Evolutionary conservation across 1,140 invertebrate species (phyloP).

Genomic region (Heliconius hermathena): DNA sequence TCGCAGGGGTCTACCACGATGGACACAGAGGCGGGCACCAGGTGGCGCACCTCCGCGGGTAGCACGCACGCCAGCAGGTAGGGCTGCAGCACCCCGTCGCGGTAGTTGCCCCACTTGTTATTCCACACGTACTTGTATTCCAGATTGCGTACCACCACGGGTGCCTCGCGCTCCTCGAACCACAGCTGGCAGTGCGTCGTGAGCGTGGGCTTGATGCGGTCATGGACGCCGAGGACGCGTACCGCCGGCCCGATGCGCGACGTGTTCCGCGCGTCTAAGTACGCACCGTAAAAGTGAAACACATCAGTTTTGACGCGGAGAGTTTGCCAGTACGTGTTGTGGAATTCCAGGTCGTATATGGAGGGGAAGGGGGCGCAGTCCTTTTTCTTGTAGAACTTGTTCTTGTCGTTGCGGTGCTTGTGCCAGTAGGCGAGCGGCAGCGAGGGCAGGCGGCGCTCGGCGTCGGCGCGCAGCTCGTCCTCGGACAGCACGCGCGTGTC

Average conservation of each 20-base stretch:
- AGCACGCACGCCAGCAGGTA: conserved; percentile 95
- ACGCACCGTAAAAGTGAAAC: conserved; percentile 94
- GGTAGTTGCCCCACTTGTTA: conserved; percentile 96
- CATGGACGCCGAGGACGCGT: conserved; percentile 94
- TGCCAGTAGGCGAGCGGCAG: conserved; percentile 93
- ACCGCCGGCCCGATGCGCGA: conserved; percentile 91
- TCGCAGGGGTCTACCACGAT: conserved; percentile 93
- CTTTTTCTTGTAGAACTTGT: conserved; percentile 87
- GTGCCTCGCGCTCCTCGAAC: conserved; percentile 92
- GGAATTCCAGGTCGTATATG: conserved; percentile 94
- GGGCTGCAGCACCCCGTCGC: conserved; percentile 94
- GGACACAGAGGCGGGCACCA: conserved; percentile 92
- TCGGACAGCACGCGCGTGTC: conserved; percentile 87
- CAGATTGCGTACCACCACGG: conserved; percentile 89
- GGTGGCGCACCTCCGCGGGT: conserved; percentile 87
- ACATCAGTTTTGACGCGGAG: conserved; percentile 90
- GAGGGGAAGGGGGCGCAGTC: conserved; percentile 91
- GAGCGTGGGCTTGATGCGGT: conserved; percentile 92
- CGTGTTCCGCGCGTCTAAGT: conserved; percentile 90
- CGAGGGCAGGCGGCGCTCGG: conserved; percentile 89
- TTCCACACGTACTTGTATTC: conserved; percentile 98
- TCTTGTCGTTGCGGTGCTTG: conserved; percentile 87
- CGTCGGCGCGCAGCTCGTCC: conserved; percentile 88
- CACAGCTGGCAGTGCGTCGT: conserved; percentile 94
- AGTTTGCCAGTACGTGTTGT: conserved; percentile 95